Evolutionary conservation across 2,797 vertebrate genomes (phyloP).

Genomic region (Aldrovandia affinis): DNA sequence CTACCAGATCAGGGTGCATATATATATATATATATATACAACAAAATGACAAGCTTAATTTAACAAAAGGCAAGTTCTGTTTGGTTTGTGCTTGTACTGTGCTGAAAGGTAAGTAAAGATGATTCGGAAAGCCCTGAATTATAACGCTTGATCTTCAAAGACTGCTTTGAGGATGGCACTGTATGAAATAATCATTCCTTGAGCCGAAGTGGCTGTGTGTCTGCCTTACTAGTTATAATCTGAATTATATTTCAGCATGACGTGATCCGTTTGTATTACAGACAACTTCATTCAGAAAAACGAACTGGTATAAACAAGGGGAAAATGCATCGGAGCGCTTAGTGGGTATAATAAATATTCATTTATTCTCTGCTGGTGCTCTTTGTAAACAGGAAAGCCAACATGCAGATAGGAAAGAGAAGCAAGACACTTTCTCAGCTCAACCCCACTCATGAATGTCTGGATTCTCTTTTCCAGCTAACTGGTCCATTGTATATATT

Average conservation of each 20-base stretch:
- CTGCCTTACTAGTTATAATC: neutral
- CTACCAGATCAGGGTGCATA: neutral
- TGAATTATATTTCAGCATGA: neutral
- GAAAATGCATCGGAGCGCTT: no score
- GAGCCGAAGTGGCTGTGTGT: neutral
- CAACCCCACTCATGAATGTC: no score
- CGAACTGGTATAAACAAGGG: neutral
- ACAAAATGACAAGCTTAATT: neutral
- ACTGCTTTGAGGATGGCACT: neutral
- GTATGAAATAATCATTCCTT: neutral
- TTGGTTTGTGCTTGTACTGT: neutral
- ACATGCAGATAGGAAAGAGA: no score
- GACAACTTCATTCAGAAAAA: neutral
- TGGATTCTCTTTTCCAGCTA: no score
- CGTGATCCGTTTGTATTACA: neutral
- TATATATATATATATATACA: neutral
- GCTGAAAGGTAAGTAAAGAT: neutral
- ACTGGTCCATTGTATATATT: constrained; percentile 8
- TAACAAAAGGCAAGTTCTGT: neutral
- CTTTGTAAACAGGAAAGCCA: no score
- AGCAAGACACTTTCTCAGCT: no score
- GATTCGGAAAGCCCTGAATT: neutral
- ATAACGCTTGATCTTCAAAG: neutral
- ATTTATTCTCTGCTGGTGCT: no score
- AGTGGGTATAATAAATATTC: no score